Evolutionary conservation across 1,140 invertebrate genomes (phyloP).

Genomic region (Trachymyrmex septentrionalis): DNA sequence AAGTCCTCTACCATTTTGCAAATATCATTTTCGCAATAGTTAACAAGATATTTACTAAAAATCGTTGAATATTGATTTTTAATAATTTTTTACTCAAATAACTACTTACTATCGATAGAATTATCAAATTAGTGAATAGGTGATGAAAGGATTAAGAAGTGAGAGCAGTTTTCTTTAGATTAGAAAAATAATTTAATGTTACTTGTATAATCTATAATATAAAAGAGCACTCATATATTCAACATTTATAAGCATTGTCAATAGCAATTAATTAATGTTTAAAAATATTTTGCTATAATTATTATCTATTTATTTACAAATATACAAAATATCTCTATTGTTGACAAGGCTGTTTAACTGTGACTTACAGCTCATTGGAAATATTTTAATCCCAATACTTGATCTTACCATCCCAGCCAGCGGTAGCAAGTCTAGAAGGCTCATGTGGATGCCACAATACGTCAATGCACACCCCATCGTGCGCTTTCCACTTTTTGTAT

Average conservation of each 20-base stretch:
- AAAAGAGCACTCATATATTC: background rate
- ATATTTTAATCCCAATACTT: constrained; percentile 98
- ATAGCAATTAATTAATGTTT: background rate
- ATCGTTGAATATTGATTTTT: too few species aligned
- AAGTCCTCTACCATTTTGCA: too few species aligned
- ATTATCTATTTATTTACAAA: too few species aligned
- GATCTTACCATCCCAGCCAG: constrained; percentile 99
- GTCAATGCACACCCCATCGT: constrained; percentile 98
- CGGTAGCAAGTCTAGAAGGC: constrained; percentile 97
- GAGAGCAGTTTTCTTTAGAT: background rate
- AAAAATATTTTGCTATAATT: too few species aligned
- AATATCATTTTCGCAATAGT: too few species aligned
- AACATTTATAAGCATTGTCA: background rate
- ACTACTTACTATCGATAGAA: too few species aligned
- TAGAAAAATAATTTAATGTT: background rate
- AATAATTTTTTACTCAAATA: too few species aligned
- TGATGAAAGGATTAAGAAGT: background rate
- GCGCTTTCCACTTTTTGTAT: constrained; percentile 99
- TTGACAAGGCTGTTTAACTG: background rate
- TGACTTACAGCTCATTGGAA: background rate
- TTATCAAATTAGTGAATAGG: background rate
- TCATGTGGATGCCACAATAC: constrained; percentile 99
- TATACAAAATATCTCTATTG: constrained; percentile 3
- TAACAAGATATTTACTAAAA: too few species aligned
- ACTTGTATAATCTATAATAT: background rate